Evolutionary conservation across 2,888 invertebrate species (phyloP), one percentile per base, ranked within the genome.

Genomic region (Nemotelus nigrinus): DNA sequence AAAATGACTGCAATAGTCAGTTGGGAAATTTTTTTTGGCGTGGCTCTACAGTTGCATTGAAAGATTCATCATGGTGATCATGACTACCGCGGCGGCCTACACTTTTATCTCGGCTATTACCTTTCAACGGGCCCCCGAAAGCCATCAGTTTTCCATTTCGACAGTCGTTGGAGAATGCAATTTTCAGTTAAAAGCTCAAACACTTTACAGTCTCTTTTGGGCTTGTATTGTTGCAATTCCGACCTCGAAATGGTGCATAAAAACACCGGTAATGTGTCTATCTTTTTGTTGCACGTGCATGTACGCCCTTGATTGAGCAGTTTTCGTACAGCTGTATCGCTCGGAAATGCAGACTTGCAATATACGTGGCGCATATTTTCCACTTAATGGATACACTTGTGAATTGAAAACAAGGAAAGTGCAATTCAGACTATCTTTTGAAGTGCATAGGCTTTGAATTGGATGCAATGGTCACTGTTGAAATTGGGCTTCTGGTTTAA

Each of bases 231-330:
- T 74, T 74, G 74, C 74, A 74, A 60, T 74, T 65, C 60, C 50
- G 47, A 77, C 41, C 65, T 58, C 47, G 67, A 45, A 68, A 3
- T 65, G 25, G 48, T 68, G 68, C 77, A 77, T 65, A 77, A 77
- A 76, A 77, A 77, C 77, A 77, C 68, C 77, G 77, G 77, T 77
- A 77, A 77, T 77, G 77, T 68, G 74, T 60, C 47, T 74, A 68
- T 68, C 68, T 68, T 70, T 70, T 70, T 70, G 53, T 41, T 8
- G 47, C 53, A 39, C 70, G 70, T 53, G 53, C 53, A 70, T 39
- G 43, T 58, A 47, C n/a, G n/a, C 5, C 67, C 70, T 70, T 74
- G 74, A 60, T 74, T 60, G 74, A 60, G 10, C 60, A 57, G 39
- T 58, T 74, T 71, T 63, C 57, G 60, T 74, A 43, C 48, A 60